Conservation (phyloP, 2,797 vertebrate species). For the Toxotes lorentzi region DNA sequence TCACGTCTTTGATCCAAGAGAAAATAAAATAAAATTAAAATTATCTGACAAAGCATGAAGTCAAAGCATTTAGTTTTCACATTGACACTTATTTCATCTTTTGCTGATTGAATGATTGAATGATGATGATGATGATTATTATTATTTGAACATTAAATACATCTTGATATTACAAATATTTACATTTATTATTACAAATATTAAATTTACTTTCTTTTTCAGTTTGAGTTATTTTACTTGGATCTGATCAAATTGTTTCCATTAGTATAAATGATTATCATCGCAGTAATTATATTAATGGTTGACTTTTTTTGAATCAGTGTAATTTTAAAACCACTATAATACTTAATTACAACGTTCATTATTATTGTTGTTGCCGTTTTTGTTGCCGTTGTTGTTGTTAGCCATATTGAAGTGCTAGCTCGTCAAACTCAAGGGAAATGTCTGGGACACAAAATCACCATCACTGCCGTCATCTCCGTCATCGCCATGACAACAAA, state of each 20-base stretch:
- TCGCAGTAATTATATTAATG: not conserved
- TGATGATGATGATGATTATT: not conserved
- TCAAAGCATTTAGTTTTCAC: too few species aligned
- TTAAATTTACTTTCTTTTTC: not conserved
- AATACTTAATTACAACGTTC: not conserved
- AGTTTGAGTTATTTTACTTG: not conserved
- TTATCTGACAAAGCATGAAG: too few species aligned
- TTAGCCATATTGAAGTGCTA: not conserved
- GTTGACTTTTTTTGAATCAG: not conserved
- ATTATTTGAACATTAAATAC: too few species aligned
- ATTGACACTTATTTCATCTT: too few species aligned
- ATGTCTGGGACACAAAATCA: not conserved
- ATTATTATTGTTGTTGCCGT: not conserved
- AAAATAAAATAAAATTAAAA: too few species aligned
- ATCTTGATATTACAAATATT: too few species aligned
- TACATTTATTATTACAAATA: not conserved
- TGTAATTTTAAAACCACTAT: not conserved
- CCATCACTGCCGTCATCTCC: not conserved
- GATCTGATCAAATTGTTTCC: not conserved
- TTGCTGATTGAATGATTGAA: too few species aligned
- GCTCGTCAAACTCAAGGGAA: not conserved
- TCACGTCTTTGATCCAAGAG: too few species aligned
- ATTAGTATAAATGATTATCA: not conserved
- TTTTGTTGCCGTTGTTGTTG: not conserved
- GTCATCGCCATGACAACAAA: slow-evolving; percentile 37